phyloP scores from a whole-genome alignment of 2,113 vertebrate species.

The Lanius collurio region DNA sequence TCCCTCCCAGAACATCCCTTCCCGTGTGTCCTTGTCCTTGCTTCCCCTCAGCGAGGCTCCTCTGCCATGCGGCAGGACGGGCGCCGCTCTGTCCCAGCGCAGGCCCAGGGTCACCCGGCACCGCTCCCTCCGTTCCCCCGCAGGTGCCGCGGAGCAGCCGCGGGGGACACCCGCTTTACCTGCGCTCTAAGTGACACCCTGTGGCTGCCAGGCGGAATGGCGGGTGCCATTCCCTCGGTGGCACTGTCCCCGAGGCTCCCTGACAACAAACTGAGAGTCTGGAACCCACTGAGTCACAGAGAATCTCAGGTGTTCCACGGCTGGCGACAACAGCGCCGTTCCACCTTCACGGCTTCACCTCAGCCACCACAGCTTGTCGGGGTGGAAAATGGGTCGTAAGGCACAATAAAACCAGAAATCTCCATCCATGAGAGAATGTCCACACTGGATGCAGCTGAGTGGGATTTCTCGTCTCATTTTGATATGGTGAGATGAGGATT shows the following conservation, averaged over 20 bases:
- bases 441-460: not conserved
- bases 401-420: not conserved
- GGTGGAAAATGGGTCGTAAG: not conserved
- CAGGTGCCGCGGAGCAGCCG: not conserved
- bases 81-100: not conserved
- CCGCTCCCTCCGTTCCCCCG: not conserved
- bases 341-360: not conserved
- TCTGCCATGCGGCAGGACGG: not conserved
- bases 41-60: not conserved
- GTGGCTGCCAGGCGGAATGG: constrained; percentile 34
- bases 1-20: not conserved
- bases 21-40: not conserved
- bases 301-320: accelerated
- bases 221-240: not conserved
- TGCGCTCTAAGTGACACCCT: constrained; percentile 62
- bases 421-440: not conserved
- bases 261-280: not conserved
- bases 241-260: not conserved
- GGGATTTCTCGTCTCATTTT: not conserved
- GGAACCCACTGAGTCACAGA: accelerated
- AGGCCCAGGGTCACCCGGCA: not conserved
- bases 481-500: not conserved
- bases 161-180: not conserved
- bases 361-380: not conserved
- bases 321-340: not conserved